phyloP scores from a whole-genome alignment of 2,888 invertebrate species.

The Limnephilus rhombicus region DNA sequence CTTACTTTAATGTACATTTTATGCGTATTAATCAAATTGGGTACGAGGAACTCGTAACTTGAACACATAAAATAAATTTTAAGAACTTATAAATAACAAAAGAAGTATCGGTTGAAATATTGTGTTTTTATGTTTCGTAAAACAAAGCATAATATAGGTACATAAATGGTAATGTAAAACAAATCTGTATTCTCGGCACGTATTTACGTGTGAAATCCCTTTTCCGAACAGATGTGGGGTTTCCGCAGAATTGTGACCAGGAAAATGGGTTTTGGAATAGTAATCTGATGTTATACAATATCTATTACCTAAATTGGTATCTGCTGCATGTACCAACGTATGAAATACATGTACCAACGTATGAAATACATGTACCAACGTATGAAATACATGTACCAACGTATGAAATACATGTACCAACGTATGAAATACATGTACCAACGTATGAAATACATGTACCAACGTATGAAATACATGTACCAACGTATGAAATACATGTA shows the following conservation, averaged over 20 bases:
- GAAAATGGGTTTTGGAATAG: background rate
- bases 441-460: background rate
- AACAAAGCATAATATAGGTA: background rate
- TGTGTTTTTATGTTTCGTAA: background rate
- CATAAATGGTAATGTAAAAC: background rate
- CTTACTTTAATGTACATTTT: background rate
- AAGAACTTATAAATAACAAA: background rate
- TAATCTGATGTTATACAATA: background rate
- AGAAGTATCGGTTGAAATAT: background rate
- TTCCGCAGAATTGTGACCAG: background rate
- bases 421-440: too few species aligned
- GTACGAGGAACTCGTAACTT: background rate
- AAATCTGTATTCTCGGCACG: conserved; percentile 10
- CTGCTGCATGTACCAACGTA: background rate
- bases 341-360: background rate
- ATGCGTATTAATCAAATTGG: background rate
- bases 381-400: background rate
- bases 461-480: too few species aligned
- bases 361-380: background rate
- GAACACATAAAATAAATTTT: background rate
- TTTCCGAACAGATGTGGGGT: background rate
- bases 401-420: background rate
- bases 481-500: background rate
- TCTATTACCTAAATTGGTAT: background rate
- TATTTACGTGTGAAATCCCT: background rate